Base-by-base conservation (phyloP, 1,140 invertebrate species). In the Sarcophaga peregrina region DNA sequence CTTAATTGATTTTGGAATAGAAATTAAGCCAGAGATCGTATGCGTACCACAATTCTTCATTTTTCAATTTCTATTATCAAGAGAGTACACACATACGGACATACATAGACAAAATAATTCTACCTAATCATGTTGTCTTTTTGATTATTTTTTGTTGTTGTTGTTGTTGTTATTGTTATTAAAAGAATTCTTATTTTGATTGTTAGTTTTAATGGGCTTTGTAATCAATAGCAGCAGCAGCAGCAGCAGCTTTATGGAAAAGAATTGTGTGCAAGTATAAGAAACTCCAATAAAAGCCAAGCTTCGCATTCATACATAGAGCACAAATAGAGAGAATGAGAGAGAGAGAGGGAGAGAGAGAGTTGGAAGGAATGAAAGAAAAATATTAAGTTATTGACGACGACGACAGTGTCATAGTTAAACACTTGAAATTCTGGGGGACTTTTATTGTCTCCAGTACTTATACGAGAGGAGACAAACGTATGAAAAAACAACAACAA, bases 381-480 rank as follows among this genome's bases (percentile, higher is more conserved):
- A 68, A 68, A 68, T 8, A 68, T 20, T 68, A 68, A 68, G 62
- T 68, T 68, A 68, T 68, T 68, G 62, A 68, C 62, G 20, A 20
- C 20, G 62, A 20, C 62, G 62, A 68, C 62, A 68, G 62, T 68
- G 62, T 68, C 62, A 68, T 68, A 68, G 62, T 68, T 68, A 68
- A 68, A 68, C 62, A 68, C 62, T 68, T 68, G 62, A 68, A 68
- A 25, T 68, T 68, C 17, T 25, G n/a, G 62, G 62, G 17, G 6
- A 68, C 17, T 68, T 68, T 68, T 68, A 68, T 68, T 68, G 62
- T 68, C 62, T 68, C 62, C 62, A 68, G 62, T n/a, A 68, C 62
- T 68, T 68, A 58, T 13, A 58, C n/a, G 25, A 37, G 25, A 37
- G 25, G 25, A 37, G n/a, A 15, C 15, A 13, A 58, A n/a, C 54